Base-by-base conservation (phyloP, 2,797 vertebrate species). In the Kryptolebias ocellatus region DNA sequence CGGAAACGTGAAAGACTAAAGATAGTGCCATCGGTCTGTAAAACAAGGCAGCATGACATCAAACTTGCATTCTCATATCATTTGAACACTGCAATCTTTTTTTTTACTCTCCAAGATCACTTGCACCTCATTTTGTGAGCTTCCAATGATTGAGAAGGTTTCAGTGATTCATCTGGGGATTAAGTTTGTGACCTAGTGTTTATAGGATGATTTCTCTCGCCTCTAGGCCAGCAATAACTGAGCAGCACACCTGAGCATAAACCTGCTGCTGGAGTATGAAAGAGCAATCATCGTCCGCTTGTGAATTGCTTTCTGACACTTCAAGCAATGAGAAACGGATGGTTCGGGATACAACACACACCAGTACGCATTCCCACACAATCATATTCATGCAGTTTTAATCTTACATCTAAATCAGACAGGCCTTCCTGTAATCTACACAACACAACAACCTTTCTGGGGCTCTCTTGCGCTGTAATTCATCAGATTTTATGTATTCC, bases 111-210 rank as follows among this genome's bases (percentile, higher is more conserved):
- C 7, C 80, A 34, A 28, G 16, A 34, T 62, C 28, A 18, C 34
- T 29, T 44, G 20, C 5, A 27, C 39, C 29, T 24, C 14, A 29
- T 9, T 4, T 14, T 10, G n/a, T 37, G 17, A 59, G 47, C 76
- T 70, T 60, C 66, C 53, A 58, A 45, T 52, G 18, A 67, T 37
- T 56, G 66, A 51, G 46, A 66, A 54, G 46, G 45, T 12, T 65
- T 72, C 2, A 11, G 59, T 53, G 77, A 79, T 69, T 81, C 72
- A 82, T 73, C 6, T 34, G 54, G 47, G 66, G 64, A 44, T 83
- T 63, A 71, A 50, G 80, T 68, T 54, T 78, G 66, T 75, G 86
- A 88, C 80, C 79, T 83, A 84, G 78, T 57, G 20, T 67, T 87
- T 79, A 70, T 52, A 67, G 53, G 56, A 69, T 63, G 60, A 79